These are phyloP conservation scores for Rhinolophus sinicus DNA, from an alignment of 2,113 vertebrate genomes.

Conservation along the genomic window DNA sequence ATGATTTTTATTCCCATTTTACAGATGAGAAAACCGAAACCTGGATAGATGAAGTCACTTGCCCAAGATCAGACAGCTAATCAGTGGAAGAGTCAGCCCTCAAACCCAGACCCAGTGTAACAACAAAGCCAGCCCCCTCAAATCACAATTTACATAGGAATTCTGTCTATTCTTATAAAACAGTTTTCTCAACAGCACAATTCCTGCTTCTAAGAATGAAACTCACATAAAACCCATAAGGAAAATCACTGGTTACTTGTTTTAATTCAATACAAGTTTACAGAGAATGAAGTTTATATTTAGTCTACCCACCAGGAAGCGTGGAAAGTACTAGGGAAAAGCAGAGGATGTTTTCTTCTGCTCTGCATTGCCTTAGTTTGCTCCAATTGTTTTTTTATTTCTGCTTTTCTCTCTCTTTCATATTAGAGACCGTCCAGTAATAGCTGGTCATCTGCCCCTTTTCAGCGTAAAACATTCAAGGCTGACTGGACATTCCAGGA, in stretches of 20 bases:
- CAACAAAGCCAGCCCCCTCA: not conserved
- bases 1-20: not conserved
- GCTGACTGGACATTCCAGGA: not conserved
- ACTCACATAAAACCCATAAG: not conserved
- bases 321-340: not conserved
- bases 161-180: not conserved
- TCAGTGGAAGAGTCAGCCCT: not conserved
- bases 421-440: not conserved
- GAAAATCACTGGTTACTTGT: not conserved
- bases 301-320: not conserved
- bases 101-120: not conserved
- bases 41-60: not conserved
- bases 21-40: not conserved
- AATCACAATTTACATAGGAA: not conserved
- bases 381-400: not conserved
- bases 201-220: slow-evolving; percentile 7
- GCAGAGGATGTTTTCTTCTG: not conserved
- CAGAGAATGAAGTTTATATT: not conserved
- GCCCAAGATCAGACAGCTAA: not conserved
- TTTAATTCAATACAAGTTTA: not conserved
- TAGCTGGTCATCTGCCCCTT: not conserved
- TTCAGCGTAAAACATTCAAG: not conserved
- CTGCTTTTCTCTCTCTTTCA: not conserved
- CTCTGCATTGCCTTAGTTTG: not conserved
- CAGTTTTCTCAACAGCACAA: not conserved